Conservation (phyloP, 2,888 invertebrate genomes). For the Apoda limacodes region DNA sequence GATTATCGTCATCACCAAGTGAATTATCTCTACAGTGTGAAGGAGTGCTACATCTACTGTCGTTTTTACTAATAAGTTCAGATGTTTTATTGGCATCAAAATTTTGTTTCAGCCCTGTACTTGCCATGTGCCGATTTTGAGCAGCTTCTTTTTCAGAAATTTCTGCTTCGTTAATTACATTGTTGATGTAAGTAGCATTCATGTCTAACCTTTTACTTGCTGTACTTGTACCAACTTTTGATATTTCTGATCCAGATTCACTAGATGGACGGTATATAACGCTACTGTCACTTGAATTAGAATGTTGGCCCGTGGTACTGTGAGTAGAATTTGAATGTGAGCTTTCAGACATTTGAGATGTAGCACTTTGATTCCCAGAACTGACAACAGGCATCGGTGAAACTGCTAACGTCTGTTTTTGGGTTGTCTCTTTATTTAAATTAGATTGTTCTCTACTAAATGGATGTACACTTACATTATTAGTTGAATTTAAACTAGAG, state of each 20-base stretch:
- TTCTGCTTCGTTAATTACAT: slow-evolving; percentile 67
- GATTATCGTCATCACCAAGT: slow-evolving; percentile 75
- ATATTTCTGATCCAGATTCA: slow-evolving; percentile 76
- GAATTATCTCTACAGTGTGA: slow-evolving; percentile 66
- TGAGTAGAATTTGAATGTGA: slow-evolving; percentile 70
- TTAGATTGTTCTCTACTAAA: slow-evolving; percentile 64
- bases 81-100: slow-evolving; percentile 50
- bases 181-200: slow-evolving; percentile 58
- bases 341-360: slow-evolving; percentile 75
- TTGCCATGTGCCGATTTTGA: slow-evolving; percentile 42
- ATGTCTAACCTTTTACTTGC: slow-evolving; percentile 67
- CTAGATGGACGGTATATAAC: slow-evolving; percentile 80
- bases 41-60: slow-evolving; percentile 58
- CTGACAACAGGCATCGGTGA: slow-evolving; percentile 79
- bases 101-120: slow-evolving; percentile 32
- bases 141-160: slow-evolving; percentile 60
- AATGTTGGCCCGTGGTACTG: slow-evolving; percentile 75
- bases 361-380: slow-evolving; percentile 33
- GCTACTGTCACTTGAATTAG: slow-evolving; percentile 79
- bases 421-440: slow-evolving; percentile 59
- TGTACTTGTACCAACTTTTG: slow-evolving; percentile 48
- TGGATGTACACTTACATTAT: slow-evolving; percentile 57
- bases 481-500: slow-evolving; percentile 67
- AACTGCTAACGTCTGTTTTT: slow-evolving; percentile 72
- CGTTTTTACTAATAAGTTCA: slow-evolving; percentile 36